A percentile compares a stretch with the other conserved stretches of the same genome.
Evolutionary conservation across 2,797 vertebrate species (phyloP).

Genomic region (Lindbergichthys nudifrons): DNA sequence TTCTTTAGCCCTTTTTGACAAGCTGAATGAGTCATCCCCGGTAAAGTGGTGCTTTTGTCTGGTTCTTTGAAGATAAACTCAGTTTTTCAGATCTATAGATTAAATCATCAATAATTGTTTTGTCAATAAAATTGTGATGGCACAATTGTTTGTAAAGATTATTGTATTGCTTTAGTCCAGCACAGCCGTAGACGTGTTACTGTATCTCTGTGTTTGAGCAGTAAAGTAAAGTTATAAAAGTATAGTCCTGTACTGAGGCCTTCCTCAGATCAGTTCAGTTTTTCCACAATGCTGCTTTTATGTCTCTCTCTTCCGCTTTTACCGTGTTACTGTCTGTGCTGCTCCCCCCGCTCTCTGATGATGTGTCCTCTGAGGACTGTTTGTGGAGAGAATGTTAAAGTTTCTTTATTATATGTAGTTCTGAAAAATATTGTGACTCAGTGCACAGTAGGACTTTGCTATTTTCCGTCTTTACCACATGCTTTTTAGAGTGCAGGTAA

Average conservation of each 20-base stretch:
- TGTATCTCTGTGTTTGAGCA: constrained; percentile 20
- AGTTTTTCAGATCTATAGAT: too few relatives aligned
- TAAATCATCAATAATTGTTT: too few relatives aligned
- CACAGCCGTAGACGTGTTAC: neutral
- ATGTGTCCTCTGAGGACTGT: constrained; percentile 74
- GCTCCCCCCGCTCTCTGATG: constrained; percentile 53
- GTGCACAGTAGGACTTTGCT: constrained; percentile 28
- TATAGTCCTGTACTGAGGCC: constrained; percentile 45
- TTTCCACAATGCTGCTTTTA: constrained; percentile 74
- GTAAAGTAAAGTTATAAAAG: constrained; percentile 15
- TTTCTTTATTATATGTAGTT: constrained; percentile 63
- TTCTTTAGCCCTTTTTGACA: too few relatives aligned
- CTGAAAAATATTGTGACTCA: constrained; percentile 53
- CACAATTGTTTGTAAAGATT: too few relatives aligned
- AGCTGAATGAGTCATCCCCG: too few relatives aligned
- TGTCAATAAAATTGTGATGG: too few relatives aligned
- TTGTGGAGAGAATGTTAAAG: constrained; percentile 69
- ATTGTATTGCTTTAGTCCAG: too few relatives aligned
- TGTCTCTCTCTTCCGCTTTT: constrained; percentile 32
- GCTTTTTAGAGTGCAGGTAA: constrained; percentile 53
- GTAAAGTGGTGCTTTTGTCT: too few relatives aligned
- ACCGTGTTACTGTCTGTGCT: constrained; percentile 43
- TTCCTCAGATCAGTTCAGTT: constrained; percentile 71
- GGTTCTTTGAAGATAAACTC: too few relatives aligned
- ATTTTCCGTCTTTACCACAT: constrained; percentile 26